Conservation (phyloP, 2,888 invertebrate species). For the Sinelater perroti region DNA sequence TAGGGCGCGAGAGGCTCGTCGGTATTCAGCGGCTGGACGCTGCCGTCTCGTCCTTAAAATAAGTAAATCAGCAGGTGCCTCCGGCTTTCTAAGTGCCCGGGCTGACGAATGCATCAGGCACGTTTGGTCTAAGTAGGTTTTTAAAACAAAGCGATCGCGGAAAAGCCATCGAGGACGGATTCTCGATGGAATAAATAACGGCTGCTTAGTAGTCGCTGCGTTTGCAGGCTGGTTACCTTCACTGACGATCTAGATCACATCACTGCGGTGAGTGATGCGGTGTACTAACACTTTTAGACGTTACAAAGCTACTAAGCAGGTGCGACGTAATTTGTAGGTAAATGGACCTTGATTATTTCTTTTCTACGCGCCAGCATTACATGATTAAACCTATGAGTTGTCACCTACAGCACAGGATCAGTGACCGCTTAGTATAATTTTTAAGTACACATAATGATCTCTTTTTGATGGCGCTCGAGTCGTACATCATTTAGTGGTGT, state of each 20-base stretch:
- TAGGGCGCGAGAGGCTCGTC: no score
- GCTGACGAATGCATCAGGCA: conserved; percentile 12
- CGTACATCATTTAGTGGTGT: no score
- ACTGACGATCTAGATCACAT: conserved; percentile 34
- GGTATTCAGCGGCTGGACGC: no score
- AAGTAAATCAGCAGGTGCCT: no score
- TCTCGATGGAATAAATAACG: conserved; percentile 28
- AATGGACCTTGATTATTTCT: conserved; percentile 8
- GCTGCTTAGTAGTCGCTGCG: conserved; percentile 28
- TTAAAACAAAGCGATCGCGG: conserved; percentile 22
- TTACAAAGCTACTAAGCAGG: conserved; percentile 22
- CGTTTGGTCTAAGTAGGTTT: conserved; percentile 24
- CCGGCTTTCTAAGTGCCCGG: no score
- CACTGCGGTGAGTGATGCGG: conserved; percentile 23
- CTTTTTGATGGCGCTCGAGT: no score
- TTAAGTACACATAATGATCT: no score
- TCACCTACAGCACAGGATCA: no score
- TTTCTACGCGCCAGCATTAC: no score
- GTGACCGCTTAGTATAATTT: no score
- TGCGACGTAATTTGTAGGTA: conserved; percentile 24
- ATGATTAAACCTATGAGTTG: no score
- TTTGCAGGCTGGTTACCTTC: conserved; percentile 29
- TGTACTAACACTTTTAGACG: conserved; percentile 28
- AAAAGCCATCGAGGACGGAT: conserved; percentile 25
- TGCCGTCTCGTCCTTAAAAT: no score